Evolutionary conservation across 2,888 invertebrate genomes (phyloP).

Genomic region (Dugesia japonica): DNA sequence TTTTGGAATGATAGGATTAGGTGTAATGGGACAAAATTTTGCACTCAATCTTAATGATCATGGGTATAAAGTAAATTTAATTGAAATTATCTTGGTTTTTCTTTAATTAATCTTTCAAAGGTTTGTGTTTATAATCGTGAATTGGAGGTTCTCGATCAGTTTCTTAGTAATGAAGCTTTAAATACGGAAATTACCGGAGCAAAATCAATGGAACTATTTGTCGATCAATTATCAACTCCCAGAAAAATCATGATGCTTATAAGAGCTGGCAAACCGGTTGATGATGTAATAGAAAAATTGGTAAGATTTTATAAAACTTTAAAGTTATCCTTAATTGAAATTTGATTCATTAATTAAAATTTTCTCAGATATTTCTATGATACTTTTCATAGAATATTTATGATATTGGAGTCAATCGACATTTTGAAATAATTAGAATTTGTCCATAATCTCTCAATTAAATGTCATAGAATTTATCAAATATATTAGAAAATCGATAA

Average conservation of each 20-base stretch:
- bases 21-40: constrained; percentile 98
- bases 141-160: constrained; percentile 75
- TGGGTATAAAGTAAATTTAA: constrained; percentile 59
- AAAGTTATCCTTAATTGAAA: no score
- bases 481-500: no score
- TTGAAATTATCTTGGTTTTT: not conserved
- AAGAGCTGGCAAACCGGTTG: constrained; percentile 79
- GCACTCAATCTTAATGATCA: constrained; percentile 97
- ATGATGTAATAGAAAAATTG: constrained; percentile 74
- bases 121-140: constrained; percentile 66
- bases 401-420: no score
- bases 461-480: no score
- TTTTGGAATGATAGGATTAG: constrained; percentile 82
- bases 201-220: constrained; percentile 75
- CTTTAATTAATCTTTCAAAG: constrained; percentile 39
- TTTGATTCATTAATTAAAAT: no score
- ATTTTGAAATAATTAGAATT: no score
- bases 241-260: constrained; percentile 68
- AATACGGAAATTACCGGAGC: constrained; percentile 89
- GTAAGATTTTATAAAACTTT: no score
- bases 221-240: constrained; percentile 72
- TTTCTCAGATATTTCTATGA: no score
- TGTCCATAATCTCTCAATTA: no score
- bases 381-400: no score
- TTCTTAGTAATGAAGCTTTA: constrained; percentile 84